Evolutionary conservation across 2,797 vertebrate species (phyloP), one percentile per base, ranked within the genome.

Genomic region (Valencia hispanica): DNA sequence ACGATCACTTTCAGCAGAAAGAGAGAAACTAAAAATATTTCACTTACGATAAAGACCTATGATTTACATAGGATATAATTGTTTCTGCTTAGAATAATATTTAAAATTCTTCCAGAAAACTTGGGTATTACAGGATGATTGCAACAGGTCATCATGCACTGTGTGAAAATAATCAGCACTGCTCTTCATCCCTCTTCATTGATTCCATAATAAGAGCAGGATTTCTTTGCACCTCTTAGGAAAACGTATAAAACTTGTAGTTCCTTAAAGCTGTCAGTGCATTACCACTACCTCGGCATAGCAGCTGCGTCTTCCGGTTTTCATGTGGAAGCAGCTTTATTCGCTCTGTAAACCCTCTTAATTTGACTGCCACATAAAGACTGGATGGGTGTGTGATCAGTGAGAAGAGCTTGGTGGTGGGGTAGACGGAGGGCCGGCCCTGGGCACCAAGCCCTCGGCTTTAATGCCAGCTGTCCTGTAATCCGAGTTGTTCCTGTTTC

Each of bases 181-280:
- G 80, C 53, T 32, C 70, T 83, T 55, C 18, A 39, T 59, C 57
- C 81, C 50, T 36, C 72, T 84, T 55, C 12, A 34, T 75, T 79
- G 59, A 70, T n/a, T 68, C 59, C 53, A 79, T 79, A 77, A 86
- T 80, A 83, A 89, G 80, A 79, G 79, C 77, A 85, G 59, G 34
- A 34, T 14, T 86, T 80, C 83, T 78, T 81, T 71, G 75, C 89
- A 82, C 90, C 91, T 93, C 90, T 93, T 91, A 94, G 88, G 77
- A 91, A 92, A 94, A 93, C 91, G 93, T 93, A 91, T 95, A 94
- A 91, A 94, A 92, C 87, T 81, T 79, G 88, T 93, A 92, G 91
- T 92, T 89, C 89, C 87, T 73, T 66, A 89, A 89, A 90, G 87
- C 89, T 86, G 80, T 86, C 90, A 84, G 86, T 90, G 89, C 85